Evolutionary conservation across 2,888 invertebrate genomes (phyloP), one percentile per base, ranked within the genome.

Genomic region (Spatulosminthurus flaviceps): DNA sequence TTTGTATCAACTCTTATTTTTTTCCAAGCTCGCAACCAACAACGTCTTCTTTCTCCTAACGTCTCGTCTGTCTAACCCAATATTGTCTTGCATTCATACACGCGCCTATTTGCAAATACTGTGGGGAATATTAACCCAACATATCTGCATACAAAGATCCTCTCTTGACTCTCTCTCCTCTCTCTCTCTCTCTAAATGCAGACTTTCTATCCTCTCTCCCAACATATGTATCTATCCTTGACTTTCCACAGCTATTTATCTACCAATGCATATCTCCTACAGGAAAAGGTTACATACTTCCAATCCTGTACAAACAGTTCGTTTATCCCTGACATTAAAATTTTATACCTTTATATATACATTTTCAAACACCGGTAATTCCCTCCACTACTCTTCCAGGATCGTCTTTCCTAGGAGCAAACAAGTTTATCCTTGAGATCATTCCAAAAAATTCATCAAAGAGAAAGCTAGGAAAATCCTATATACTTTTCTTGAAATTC

Each of bases 1-100:
- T 74, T 74, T 29, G 74, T 74, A 61, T 28, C 60, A 74, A 74
- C 51, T 61, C 29, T 74, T 74, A 22, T 74, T 51, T 51, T 51
- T 51, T n/a, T 51, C 51, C 5, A 51, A n/a, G 9, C n/a, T n/a
- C 19, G 2, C 2, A 51, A 16, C 51, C 51, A 19, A 13, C 51
- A n/a, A n/a, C 51, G n/a, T 19, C 51, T 51, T 51, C 51, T 51
- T 51, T 19, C 41, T 41, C 9, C 9, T 9, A 41, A 41, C 41
- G 41, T 64, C 28, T 24, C 21, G 60, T 19, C 73, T 74, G 74
- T 61, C 74, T 74, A 26, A 21, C n/a, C 74, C 61, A 74, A 74
- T 74, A 74, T 61, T 61, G 5, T 26, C 29, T 28, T 61, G 61
- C 61, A 74, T 74, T 61, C 51, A 74, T 74, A 61, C 29, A 60